Conservation (phyloP, 2,888 invertebrate genomes). For the Scaptomyza caliginosa region DNA sequence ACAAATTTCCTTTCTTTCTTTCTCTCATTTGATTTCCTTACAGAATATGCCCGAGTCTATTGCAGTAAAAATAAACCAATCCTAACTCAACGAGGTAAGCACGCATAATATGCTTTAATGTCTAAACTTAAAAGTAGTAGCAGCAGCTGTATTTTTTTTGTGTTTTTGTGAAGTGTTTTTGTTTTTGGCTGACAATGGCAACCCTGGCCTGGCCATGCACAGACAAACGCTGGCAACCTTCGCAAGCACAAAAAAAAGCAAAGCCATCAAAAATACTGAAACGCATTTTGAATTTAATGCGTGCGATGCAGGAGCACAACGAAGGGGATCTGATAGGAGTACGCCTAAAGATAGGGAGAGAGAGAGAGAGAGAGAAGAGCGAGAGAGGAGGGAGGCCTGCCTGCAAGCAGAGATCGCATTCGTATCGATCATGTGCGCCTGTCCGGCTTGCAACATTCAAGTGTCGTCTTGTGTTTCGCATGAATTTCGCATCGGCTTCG, state of each 20-base stretch:
- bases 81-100: conserved; percentile 64
- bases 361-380: not conserved
- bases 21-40: conserved; percentile 18
- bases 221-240: conserved; percentile 64
- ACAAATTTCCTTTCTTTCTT: not conserved
- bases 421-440: conserved; percentile 80
- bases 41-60: conserved; percentile 65
- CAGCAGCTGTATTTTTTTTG: conserved; percentile 35
- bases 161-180: not conserved
- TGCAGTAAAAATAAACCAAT: conserved; percentile 21
- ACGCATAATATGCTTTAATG: conserved; percentile 17
- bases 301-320: conserved; percentile 52
- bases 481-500: conserved; percentile 49
- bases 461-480: conserved; percentile 74
- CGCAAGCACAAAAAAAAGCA: conserved; percentile 48
- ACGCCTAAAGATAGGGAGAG: not conserved
- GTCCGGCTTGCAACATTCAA: conserved; percentile 79
- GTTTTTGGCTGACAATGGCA: conserved; percentile 68
- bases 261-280: conserved; percentile 51
- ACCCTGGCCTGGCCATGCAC: conserved; percentile 77
- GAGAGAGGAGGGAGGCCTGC: conserved; percentile 10
- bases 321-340: conserved; percentile 25
- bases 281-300: conserved; percentile 78
- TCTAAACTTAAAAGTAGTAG: too few species aligned
- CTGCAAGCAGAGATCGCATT: conserved; percentile 43